A percentile compares a stretch with the other conserved stretches of the same genome.
phyloP scores from a whole-genome alignment of 2,888 invertebrate species.

The Sialis lutaria region DNA sequence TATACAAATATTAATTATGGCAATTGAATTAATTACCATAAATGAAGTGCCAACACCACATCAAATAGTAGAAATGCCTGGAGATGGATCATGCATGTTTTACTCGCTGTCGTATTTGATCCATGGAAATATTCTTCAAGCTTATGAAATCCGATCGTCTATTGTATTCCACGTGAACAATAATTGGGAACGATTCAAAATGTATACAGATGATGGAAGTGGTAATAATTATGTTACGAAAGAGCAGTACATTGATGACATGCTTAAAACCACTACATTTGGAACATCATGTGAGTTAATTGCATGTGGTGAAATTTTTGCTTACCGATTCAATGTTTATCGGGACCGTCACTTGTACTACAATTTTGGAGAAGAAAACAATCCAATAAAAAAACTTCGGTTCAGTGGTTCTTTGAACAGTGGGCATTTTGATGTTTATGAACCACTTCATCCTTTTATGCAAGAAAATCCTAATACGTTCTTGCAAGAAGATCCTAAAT shows the following conservation, averaged over 20 bases:
- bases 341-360: neutral
- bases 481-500: neutral
- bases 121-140: neutral
- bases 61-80: neutral
- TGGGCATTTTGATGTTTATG: neutral
- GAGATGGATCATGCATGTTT: neutral
- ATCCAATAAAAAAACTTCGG: neutral
- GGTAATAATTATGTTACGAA: neutral
- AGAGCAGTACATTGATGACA: neutral
- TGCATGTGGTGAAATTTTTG: neutral
- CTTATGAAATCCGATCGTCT: neutral
- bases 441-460: neutral
- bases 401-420: neutral
- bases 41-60: too few relatives aligned
- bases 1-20: too few relatives aligned
- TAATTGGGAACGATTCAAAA: neutral
- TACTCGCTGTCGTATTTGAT: neutral
- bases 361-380: neutral
- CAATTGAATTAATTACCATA: too few relatives aligned
- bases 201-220: neutral
- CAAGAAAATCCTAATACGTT: neutral
- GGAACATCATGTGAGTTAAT: neutral
- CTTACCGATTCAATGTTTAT: neutral
- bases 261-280: neutral
- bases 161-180: neutral